Conservation (phyloP, 2,797 vertebrate genomes). For the Leptodactylus fallax region DNA sequence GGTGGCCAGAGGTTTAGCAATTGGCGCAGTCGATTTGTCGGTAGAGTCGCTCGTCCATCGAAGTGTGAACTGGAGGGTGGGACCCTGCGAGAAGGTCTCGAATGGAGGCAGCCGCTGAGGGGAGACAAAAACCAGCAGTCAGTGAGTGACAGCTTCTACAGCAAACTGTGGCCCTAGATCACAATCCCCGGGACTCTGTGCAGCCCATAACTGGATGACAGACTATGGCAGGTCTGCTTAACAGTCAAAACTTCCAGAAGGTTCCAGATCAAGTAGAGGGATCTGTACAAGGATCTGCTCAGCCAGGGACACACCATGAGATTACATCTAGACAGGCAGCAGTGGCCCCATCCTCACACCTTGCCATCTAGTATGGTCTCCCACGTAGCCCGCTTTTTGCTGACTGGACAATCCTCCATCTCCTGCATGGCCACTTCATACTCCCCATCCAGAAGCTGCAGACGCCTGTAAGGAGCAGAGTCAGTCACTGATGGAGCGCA, state of each 20-base stretch:
- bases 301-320: too few species aligned
- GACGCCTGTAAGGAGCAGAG: slow-evolving; percentile 77
- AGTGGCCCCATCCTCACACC: slow-evolving; percentile 77
- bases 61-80: slow-evolving; percentile 97
- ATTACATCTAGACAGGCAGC: not conserved
- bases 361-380: slow-evolving; percentile 98
- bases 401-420: slow-evolving; percentile 96
- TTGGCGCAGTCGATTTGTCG: slow-evolving; percentile 91
- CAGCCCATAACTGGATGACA: too few species aligned
- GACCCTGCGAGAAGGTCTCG: slow-evolving; percentile 99
- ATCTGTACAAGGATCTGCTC: too few species aligned
- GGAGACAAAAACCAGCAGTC: slow-evolving; percentile 24
- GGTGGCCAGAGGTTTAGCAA: slow-evolving; percentile 94
- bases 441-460: slow-evolving; percentile 97
- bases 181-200: too few species aligned
- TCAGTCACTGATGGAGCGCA: not conserved
- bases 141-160: not conserved
- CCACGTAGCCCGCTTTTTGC: slow-evolving; percentile 98
- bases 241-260: too few species aligned
- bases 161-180: too few species aligned
- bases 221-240: too few species aligned
- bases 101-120: slow-evolving; percentile 93
- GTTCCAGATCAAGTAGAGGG: too few species aligned
- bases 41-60: slow-evolving; percentile 93
- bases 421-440: slow-evolving; percentile 99